These are phyloP conservation scores for Trachythela sp. DNA, from an alignment of 64 coral and sea anemone genomes.

Conservation along the genomic window DNA sequence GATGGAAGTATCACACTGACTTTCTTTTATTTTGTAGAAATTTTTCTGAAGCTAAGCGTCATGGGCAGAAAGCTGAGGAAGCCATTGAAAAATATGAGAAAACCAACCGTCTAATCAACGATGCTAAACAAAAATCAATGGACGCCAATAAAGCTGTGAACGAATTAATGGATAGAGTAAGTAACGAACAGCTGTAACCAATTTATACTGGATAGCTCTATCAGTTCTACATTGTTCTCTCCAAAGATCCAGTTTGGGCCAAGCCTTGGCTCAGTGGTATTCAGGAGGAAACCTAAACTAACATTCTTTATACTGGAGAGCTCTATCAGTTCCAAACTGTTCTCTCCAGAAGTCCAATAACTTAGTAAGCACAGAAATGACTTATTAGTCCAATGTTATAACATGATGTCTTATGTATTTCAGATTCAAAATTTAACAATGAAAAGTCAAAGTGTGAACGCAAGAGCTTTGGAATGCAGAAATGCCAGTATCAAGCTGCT, in stretches of 20 bases:
- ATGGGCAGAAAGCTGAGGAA: slow-evolving; percentile 52
- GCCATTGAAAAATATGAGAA: slow-evolving; percentile 75
- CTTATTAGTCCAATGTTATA: no score
- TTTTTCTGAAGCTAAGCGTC: neutral
- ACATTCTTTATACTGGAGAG: no score
- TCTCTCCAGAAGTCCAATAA: no score
- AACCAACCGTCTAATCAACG: slow-evolving; percentile 49
- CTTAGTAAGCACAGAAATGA: no score
- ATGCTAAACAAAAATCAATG: slow-evolving; percentile 58
- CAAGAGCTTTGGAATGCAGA: neutral
- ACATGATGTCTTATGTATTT: neutral
- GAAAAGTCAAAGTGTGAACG: slow-evolving; percentile 13
- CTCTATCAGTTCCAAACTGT: no score
- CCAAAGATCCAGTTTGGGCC: no score
- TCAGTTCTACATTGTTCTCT: no score
- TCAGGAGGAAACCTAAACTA: no score
- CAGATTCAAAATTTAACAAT: slow-evolving; percentile 23
- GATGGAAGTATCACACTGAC: neutral
- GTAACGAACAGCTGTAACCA: neutral
- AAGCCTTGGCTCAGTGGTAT: no score
- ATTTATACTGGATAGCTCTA: neutral
- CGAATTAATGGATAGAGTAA: slow-evolving; percentile 61
- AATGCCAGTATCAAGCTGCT: slow-evolving; percentile 5
- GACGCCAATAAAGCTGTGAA: slow-evolving; percentile 69
- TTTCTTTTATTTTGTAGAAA: neutral